Percentiles rank a stretch among this genome's conserved stretches.
These are phyloP conservation scores for Probosciger aterrimus DNA, from an alignment of 2,113 vertebrate genomes.

Conservation along the genomic window DNA sequence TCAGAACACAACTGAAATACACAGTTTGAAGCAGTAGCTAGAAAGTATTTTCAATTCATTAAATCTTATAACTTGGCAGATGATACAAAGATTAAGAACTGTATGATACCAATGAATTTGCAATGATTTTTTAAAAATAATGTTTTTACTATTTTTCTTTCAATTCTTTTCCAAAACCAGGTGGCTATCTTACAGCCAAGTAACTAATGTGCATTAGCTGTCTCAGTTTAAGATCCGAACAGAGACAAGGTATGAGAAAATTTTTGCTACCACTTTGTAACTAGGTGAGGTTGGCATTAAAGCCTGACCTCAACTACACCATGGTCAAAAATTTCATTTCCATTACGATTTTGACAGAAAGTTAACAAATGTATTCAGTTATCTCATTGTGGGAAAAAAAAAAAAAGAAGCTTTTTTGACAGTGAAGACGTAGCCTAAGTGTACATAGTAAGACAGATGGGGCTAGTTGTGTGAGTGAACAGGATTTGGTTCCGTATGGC, in stretches of 20 bases:
- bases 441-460: conserved; percentile 19
- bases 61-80: neutral
- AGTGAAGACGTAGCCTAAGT: neutral
- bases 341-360: neutral
- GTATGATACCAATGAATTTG: neutral
- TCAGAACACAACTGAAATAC: neutral
- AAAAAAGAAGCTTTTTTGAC: neutral
- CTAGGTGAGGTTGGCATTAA: neutral
- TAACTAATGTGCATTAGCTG: neutral
- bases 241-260: neutral
- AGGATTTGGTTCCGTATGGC: conserved; percentile 3
- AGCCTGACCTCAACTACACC: neutral
- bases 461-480: neutral
- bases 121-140: neutral
- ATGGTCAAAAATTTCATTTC: neutral
- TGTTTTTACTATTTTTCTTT: neutral
- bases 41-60: neutral
- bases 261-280: neutral
- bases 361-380: neutral
- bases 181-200: neutral
- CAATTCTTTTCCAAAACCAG: neutral
- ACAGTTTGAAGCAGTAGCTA: neutral
- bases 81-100: neutral
- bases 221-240: neutral
- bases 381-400: neutral